Evolutionary conservation across 2,888 invertebrate genomes (phyloP).

Genomic region (Leptinotarsa juncta): DNA sequence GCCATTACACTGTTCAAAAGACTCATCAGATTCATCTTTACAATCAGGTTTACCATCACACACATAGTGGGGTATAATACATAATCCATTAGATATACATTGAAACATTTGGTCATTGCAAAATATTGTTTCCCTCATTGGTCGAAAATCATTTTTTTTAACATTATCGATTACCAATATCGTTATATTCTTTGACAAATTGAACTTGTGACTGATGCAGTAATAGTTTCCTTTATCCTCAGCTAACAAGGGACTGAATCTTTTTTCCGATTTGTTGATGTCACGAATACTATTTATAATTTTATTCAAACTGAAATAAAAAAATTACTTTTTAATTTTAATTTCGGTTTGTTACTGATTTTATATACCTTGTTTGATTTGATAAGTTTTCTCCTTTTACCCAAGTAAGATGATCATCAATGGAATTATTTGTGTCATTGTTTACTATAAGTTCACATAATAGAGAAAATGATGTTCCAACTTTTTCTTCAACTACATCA

Average conservation of each 20-base stretch:
- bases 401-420: conserved; percentile 61
- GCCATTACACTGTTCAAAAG: conserved; percentile 60
- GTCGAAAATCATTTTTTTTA: conserved; percentile 45
- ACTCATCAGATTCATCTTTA: conserved; percentile 68
- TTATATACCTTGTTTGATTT: conserved; percentile 42
- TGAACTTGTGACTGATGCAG: conserved; percentile 61
- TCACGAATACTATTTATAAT: conserved; percentile 33
- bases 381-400: conserved; percentile 47
- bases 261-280: conserved; percentile 58
- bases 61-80: conserved; percentile 67
- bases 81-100: conserved; percentile 60
- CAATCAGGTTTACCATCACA: conserved; percentile 70
- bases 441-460: conserved; percentile 59
- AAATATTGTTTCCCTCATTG: conserved; percentile 51
- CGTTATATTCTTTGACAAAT: conserved; percentile 55
- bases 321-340: not conserved
- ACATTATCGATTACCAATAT: conserved; percentile 56
- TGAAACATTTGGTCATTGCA: conserved; percentile 62
- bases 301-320: conserved; percentile 39
- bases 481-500: conserved; percentile 57
- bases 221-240: conserved; percentile 60
- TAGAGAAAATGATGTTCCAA: conserved; percentile 60
- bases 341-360: not conserved
- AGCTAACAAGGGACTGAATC: conserved; percentile 56
- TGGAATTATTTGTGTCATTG: conserved; percentile 50